A percentile compares a stretch with the other conserved stretches of the same genome.
phyloP scores from a whole-genome alignment of 2,888 invertebrate species.

The Ophion slaviceki region DNA sequence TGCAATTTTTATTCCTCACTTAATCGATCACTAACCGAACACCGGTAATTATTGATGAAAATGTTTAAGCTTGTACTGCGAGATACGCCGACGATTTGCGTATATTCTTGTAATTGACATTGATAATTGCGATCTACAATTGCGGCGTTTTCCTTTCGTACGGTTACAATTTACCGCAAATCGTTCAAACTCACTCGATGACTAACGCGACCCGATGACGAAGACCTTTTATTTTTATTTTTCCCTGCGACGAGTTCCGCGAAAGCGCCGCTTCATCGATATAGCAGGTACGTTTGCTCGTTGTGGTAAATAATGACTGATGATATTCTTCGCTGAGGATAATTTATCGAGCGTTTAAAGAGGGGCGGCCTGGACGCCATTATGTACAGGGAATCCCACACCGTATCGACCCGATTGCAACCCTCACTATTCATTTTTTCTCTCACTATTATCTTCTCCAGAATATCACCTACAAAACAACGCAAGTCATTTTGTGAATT shows the following conservation, averaged over 20 bases:
- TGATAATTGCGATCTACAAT: background rate
- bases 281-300: background rate
- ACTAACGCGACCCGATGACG: slow-evolving; percentile 30
- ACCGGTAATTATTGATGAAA: background rate
- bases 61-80: background rate
- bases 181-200: slow-evolving; percentile 27
- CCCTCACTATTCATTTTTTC: background rate
- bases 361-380: background rate
- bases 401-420: background rate
- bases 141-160: background rate
- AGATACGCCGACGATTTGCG: background rate
- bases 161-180: slow-evolving; percentile 4
- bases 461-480: too few species aligned
- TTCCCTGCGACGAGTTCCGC: slow-evolving; percentile 1
- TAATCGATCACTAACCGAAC: background rate
- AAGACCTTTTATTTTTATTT: slow-evolving; percentile 23
- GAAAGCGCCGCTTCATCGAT: slow-evolving; percentile 36
- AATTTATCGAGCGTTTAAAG: slow-evolving; percentile 38
- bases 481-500: too few species aligned
- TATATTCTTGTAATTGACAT: background rate
- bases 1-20: background rate
- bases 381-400: slow-evolving; percentile 8
- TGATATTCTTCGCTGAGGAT: slow-evolving; percentile 47
- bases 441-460: too few species aligned
- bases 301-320: slow-evolving; percentile 45